Evolutionary conservation across 2,888 invertebrate species (phyloP), one percentile per base, ranked within the genome.

Genomic region (Diarsia dahlii): DNA sequence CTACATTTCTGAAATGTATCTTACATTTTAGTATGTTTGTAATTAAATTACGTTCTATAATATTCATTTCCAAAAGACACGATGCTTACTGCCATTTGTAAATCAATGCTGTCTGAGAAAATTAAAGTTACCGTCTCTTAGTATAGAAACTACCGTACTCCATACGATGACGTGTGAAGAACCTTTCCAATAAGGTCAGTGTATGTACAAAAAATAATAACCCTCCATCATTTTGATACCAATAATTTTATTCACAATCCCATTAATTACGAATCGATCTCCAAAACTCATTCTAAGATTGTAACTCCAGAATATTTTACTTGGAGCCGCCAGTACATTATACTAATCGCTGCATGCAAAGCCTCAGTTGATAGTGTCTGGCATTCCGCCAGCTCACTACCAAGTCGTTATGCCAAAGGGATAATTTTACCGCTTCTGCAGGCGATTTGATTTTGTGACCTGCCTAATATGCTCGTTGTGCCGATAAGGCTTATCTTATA

Each of bases 401-500:
- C 69, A 78, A 78, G 80, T 84, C 85, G 87, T 88, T 87, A 89
- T 78, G 82, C 80, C 80, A 76, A 87, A 84, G 88, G 91, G 91
- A 90, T 91, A 91, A 91, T 91, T 89, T 88, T 81, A 86, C 89
- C 87, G 88, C 88, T 88, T 90, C 89, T 88, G 89, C 89, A 83
- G 76, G 82, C 90, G 87, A 90, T 92, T 92, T 88, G 92, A 92
- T 92, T 92, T 92, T 91, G 92, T 82, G 90, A 91, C 90, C 88
- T 89, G 79, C 88, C 85, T 91, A 89, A 91, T 89, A 85, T 80
- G 83, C 77, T 86, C 85, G 86, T 89, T 90, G 81, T 69, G 48
- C 78, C 82, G 91, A 89, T 90, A 91, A 90, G 85, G 84, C 65
- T 88, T 84, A 88, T 82, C 88, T 81, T 80, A 80, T 88, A 89